Evolutionary conservation across 2,888 invertebrate species (phyloP).

Genomic region (Coelinius sp.): DNA sequence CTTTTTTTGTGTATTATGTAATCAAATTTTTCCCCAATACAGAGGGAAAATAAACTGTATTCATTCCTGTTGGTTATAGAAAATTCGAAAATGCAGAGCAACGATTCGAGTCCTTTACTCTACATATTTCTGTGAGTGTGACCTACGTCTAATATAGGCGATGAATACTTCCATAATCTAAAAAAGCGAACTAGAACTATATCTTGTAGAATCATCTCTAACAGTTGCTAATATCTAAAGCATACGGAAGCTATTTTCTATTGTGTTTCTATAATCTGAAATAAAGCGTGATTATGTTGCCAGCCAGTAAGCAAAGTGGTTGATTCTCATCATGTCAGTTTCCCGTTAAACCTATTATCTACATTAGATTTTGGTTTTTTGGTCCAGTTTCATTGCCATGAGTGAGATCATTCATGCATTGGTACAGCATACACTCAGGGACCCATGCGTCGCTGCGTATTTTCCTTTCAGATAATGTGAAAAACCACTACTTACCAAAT

Average conservation of each 20-base stretch:
- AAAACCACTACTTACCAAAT: conserved; percentile 69
- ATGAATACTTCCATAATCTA: not conserved
- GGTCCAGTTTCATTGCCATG: not conserved
- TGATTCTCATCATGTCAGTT: conserved; percentile 6
- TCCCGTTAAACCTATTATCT: not conserved
- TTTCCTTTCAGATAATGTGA: conserved; percentile 44
- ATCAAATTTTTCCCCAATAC: no score
- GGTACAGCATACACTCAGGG: conserved; percentile 20
- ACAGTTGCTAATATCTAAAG: not conserved
- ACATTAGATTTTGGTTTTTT: not conserved
- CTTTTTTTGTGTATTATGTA: no score
- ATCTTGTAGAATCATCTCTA: not conserved
- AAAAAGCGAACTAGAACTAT: not conserved
- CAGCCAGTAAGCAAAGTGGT: conserved; percentile 33
- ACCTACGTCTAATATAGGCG: no score
- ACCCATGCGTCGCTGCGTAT: conserved; percentile 11
- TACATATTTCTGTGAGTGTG: no score
- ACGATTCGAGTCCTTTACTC: no score
- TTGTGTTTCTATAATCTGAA: not conserved
- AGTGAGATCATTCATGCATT: conserved; percentile 13
- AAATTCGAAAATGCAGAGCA: no score
- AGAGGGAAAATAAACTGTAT: no score
- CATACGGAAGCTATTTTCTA: not conserved
- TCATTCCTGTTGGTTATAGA: no score
- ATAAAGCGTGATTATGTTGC: not conserved